These are phyloP conservation scores for Noturus placidus DNA, from an alignment of 2,113 vertebrate genomes.

Conservation along the genomic window DNA sequence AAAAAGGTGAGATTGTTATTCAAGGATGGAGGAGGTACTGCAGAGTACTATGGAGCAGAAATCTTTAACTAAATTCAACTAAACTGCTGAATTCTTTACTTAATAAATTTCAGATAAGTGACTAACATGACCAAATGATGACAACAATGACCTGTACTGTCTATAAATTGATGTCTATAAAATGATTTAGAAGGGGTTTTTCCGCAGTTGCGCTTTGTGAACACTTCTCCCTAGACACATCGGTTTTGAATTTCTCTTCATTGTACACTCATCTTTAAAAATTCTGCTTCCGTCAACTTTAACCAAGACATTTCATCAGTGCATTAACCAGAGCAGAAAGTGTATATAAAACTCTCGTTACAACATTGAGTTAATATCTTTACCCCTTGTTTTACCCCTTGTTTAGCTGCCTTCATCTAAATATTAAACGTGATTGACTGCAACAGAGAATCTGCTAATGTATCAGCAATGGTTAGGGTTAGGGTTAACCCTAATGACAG, in stretches of 20 bases:
- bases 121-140: neutral
- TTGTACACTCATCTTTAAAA: neutral
- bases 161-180: neutral
- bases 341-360: neutral
- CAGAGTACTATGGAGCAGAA: neutral
- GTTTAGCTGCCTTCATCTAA: neutral
- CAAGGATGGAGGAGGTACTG: neutral
- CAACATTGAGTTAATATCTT: neutral
- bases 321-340: neutral
- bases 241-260: neutral
- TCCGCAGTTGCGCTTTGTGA: neutral
- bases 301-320: neutral
- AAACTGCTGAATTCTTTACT: neutral
- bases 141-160: neutral
- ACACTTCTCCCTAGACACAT: neutral
- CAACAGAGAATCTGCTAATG: neutral
- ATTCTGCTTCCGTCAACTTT: neutral
- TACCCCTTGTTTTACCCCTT: too few species aligned
- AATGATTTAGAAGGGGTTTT: neutral
- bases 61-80: neutral
- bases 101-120: neutral
- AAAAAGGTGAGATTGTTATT: conserved; percentile 15
- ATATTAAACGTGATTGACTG: neutral
- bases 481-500: too few species aligned
- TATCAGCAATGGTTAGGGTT: neutral